Conservation (phyloP, 2,113 vertebrate species). For the Xiphophorus couchianus region DNA sequence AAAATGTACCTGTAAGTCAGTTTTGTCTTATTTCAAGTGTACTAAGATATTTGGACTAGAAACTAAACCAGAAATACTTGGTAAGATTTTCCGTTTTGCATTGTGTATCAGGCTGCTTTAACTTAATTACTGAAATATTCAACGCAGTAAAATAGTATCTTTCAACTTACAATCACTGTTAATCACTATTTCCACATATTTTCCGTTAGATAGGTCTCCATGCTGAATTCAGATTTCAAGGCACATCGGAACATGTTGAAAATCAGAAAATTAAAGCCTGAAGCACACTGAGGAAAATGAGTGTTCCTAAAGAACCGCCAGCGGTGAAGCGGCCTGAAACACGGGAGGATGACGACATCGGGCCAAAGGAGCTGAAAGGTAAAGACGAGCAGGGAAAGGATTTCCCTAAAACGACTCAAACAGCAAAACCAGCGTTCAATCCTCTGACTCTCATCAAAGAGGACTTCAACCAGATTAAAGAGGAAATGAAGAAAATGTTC, state of each 20-base stretch:
- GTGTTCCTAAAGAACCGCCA: not conserved
- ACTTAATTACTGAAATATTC: not conserved
- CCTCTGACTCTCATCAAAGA: constrained; percentile 41
- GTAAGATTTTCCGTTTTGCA: too few species aligned
- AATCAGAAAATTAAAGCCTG: not conserved
- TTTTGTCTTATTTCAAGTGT: too few species aligned
- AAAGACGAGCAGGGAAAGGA: not conserved
- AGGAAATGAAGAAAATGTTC: constrained; percentile 39
- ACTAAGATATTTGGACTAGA: too few species aligned
- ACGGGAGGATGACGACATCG: not conserved
- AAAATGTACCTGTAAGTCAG: too few species aligned
- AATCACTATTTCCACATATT: not conserved
- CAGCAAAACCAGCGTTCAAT: not conserved
- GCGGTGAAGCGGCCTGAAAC: not conserved
- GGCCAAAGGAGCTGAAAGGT: not conserved
- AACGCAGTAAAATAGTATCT: too few species aligned
- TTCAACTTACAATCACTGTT: not conserved
- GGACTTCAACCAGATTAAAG: constrained; percentile 42
- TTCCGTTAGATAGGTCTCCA: not conserved
- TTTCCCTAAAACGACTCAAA: not conserved
- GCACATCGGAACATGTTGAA: not conserved
- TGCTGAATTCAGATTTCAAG: not conserved
- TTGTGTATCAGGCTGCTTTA: not conserved
- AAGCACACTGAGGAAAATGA: constrained; percentile 17
- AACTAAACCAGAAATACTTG: too few species aligned